phyloP scores from a whole-genome alignment of 2,888 invertebrate genomes.

The Phorcus lineatus region DNA sequence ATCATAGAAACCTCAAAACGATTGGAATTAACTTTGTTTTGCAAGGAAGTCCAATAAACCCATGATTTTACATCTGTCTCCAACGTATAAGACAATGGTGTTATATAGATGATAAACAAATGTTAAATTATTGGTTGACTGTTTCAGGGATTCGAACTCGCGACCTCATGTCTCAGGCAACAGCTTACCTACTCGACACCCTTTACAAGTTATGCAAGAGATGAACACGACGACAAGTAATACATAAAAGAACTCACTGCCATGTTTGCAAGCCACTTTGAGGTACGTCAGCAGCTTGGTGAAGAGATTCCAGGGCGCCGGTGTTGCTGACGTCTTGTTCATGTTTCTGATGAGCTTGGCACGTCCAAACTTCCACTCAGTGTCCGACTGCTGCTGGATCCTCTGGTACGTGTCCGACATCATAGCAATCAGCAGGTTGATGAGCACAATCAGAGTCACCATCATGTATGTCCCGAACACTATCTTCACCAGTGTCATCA shows the following conservation, averaged over 20 bases:
- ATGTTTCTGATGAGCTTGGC: constrained; percentile 98
- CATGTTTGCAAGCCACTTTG: constrained; percentile 66
- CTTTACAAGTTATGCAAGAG: no score
- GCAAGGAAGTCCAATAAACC: no score
- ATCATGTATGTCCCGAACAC: constrained; percentile 98
- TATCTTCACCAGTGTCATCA: constrained; percentile 75
- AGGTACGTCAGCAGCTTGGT: constrained; percentile 80
- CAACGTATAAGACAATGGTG: no score
- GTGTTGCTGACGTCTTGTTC: constrained; percentile 97
- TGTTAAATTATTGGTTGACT: no score
- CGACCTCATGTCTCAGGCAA: no score
- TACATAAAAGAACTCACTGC: constrained; percentile 48
- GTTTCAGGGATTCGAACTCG: no score
- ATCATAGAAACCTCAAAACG: no score
- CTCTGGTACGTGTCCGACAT: constrained; percentile 99
- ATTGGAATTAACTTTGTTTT: no score
- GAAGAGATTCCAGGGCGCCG: constrained; percentile 96
- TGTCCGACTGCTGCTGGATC: constrained; percentile 99
- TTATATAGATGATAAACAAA: no score
- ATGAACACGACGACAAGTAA: no score
- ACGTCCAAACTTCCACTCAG: constrained; percentile 99
- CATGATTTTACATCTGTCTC: no score
- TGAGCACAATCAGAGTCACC: constrained; percentile 97
- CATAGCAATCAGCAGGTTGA: constrained; percentile 99
- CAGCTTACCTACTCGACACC: no score